Evolutionary conservation across 2,888 invertebrate species (phyloP), one percentile per base, ranked within the genome.

Genomic region (Scaptomyza tumidula): DNA sequence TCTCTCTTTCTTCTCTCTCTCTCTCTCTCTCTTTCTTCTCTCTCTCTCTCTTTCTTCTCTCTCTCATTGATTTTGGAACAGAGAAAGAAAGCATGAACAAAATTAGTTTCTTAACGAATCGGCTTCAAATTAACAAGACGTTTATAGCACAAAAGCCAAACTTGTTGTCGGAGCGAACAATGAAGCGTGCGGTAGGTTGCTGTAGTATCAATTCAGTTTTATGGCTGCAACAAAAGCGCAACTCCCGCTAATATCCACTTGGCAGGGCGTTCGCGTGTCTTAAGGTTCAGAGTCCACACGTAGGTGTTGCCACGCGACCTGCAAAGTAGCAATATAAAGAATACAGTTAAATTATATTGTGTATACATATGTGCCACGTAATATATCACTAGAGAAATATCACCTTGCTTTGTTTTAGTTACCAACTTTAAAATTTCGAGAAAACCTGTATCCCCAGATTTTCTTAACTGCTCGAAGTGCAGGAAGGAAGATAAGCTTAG

Each of bases 231-330:
- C 52, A 99, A 92, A 44, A 99, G 94, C 3, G 98, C 98, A 0
- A 98, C 98, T 3, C 99, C 98, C 4, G 97, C 98, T 46, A 99
- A 93, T 7, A 97, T 96, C 98, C 98, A 99, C 88, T 97, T 97
- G 0, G 97, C 95, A 0, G 98, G 94, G 80, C 96, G 97, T 85
- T 98, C 97, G 90, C 95, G 96, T 13, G 97, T 97, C 93, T 96
- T 97, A 66, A 99, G 93, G 92, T 98, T 98, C 91, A 99, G 98
- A 0, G 98, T 98, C 98, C 98, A 98, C 11, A 99, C 97, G 89
- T 95, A 99, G 0, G 98, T 98, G 0, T 96, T 96, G 0, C 98
- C 98, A 57, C 98, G 94, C 90, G 94, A 94, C 78, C 95, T 94
- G 90, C 4, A 78, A 81, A 13, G 3, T 7, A 53, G 37, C 7